Evolutionary conservation across 2,797 vertebrate genomes (phyloP), one percentile per base, ranked within the genome.

Genomic region (Molossus molossus): DNA sequence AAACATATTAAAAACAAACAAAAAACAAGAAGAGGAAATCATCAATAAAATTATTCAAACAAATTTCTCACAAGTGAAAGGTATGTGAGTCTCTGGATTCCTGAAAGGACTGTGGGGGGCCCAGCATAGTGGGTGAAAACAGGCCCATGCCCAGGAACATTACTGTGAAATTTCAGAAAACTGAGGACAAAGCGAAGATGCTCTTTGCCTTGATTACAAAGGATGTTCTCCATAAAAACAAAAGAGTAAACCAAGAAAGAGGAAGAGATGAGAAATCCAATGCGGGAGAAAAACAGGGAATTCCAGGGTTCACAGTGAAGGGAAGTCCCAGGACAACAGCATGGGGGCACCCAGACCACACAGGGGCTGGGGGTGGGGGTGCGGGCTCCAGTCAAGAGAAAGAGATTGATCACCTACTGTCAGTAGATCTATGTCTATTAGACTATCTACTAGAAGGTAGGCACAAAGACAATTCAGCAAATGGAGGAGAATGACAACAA

Each of bases 41-140:
- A 87, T 80, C 83, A 69, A 58, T 57, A 90, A 80, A 92, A 80
- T 69, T 95, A 53, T 87, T 45, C 87, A 83, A 92, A 60, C 65
- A 87, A 69, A 94, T 80, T 84, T 84, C 64, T 92, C 62, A 87
- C 29, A 93, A 65, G 60, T 64, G 53, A 95, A 89, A 80, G 55
- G 62, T 33, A 23, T 48, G 29, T 27, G 17, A 82, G 55, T 65
- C 77, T 90, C 53, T 17, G 53, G 15, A 72, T 65, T 96, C 79
- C 83, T 77, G 18, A 93, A 91, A 91, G 80, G 65, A 57, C 2
- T 23, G 50, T 57, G 18, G 73, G 67, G 13, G 37, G n/a, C 45
- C 37, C 75, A 76, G 14, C 50, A 75, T 11, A 75, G 33, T n/a
- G 20, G 27, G 58, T 29, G 14, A 77, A 92, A 87, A 81, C 15